These are phyloP conservation scores for Luidia sarsii DNA, from an alignment of 53 echinoderm and acorn worm species.

Conservation along the genomic window DNA sequence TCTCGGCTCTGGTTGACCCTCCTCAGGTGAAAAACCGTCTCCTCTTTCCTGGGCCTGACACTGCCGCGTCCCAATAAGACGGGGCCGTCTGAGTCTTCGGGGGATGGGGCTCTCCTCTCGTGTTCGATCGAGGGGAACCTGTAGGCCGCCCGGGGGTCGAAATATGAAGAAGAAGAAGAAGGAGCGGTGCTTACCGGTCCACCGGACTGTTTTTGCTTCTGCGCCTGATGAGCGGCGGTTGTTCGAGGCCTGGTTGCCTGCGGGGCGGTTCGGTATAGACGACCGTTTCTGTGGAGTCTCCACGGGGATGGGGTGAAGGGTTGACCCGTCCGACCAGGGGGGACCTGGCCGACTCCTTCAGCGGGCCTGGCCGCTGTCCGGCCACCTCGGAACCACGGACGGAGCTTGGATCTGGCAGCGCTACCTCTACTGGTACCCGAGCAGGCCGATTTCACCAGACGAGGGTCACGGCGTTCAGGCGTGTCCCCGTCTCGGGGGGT, in stretches of 20 bases:
- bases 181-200: not conserved
- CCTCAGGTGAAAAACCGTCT: constrained; percentile 37
- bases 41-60: not conserved
- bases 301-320: constrained; percentile 2
- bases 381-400: no score
- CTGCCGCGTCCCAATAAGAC: no score
- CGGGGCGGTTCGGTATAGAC: not conserved
- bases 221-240: not conserved
- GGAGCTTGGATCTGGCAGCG: no score
- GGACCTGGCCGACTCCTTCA: no score
- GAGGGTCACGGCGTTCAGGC: not conserved
- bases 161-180: no score
- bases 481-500: no score
- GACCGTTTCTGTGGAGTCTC: not conserved
- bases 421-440: not conserved
- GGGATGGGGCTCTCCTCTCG: not conserved
- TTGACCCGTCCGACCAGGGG: not conserved
- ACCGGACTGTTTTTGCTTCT: not conserved
- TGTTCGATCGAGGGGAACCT: constrained; percentile 22
- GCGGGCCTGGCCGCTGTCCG: no score
- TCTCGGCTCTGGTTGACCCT: constrained; percentile 43
- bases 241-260: constrained; percentile 1
- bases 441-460: not conserved
- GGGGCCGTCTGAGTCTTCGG: not conserved
- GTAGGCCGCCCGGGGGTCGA: constrained; percentile 39